Percentiles rank a stretch among this genome's conserved stretches.
These are phyloP conservation scores for Anolis carolinensis DNA, from an alignment of 2,113 vertebrate genomes.

Conservation along the genomic window DNA sequence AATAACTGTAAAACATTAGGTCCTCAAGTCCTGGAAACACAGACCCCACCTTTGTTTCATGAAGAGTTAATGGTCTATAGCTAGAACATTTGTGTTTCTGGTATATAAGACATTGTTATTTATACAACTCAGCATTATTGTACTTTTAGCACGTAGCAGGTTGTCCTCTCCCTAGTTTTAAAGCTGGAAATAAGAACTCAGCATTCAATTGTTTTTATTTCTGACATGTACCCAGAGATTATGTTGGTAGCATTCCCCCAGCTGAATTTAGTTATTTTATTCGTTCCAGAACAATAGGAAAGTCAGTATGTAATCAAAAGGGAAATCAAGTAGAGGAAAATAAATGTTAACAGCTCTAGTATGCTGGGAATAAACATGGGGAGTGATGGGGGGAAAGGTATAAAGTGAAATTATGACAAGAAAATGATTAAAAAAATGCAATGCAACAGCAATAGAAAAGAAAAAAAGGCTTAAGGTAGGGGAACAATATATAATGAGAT, in stretches of 20 bases:
- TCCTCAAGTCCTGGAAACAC: neutral
- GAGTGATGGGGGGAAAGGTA: slow-evolving; percentile 8
- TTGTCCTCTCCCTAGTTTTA: neutral
- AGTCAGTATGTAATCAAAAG: slow-evolving; percentile 39
- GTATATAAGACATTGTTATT: neutral
- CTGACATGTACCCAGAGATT: neutral
- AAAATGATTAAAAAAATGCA: neutral
- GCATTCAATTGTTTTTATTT: slow-evolving; percentile 27
- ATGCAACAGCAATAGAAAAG: neutral
- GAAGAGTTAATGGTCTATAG: slow-evolving; percentile 2
- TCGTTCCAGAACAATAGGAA: slow-evolving; percentile 41
- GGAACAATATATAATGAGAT: neutral
- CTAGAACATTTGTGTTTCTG: neutral
- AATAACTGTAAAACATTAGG: neutral
- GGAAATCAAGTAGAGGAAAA: slow-evolving; percentile 45
- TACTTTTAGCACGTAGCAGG: slow-evolving; percentile 4
- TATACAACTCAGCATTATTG: slow-evolving; percentile 27
- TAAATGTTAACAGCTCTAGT: slow-evolving; percentile 10
- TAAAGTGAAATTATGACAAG: slow-evolving; percentile 13
- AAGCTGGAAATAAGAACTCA: slow-evolving; percentile 25
- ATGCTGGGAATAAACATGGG: slow-evolving; percentile 29
- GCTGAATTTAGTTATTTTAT: slow-evolving; percentile 28
- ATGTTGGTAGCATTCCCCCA: neutral
- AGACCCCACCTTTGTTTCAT: neutral
- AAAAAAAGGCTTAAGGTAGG: neutral